phyloP scores from a whole-genome alignment of 2,888 invertebrate species.

The Cerceris rybyensis region DNA sequence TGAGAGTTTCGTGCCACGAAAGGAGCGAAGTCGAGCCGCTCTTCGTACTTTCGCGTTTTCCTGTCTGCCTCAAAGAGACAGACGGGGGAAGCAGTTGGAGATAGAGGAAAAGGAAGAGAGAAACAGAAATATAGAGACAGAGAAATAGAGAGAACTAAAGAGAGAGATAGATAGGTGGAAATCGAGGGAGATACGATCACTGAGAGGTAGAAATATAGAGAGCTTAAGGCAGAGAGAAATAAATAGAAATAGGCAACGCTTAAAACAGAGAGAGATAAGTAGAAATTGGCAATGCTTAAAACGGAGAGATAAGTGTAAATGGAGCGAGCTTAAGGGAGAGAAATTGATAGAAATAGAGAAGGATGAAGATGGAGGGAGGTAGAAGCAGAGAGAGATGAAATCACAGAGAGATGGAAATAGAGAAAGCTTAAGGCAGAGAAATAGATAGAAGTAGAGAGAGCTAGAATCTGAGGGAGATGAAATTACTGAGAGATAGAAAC shows the following conservation, averaged over 20 bases:
- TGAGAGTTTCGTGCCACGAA: constrained; percentile 49
- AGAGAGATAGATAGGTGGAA: neutral
- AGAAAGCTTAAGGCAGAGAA: neutral
- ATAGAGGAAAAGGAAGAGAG: neutral
- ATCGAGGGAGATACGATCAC: neutral
- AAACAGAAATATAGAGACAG: neutral
- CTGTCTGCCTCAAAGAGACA: constrained; percentile 45
- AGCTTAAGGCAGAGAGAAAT: neutral
- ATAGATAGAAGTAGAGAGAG: too few relatives aligned
- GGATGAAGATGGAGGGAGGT: neutral
- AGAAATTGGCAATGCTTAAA: too few relatives aligned
- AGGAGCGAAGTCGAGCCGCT: constrained; percentile 45
- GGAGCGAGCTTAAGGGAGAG: neutral
- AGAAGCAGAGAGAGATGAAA: neutral
- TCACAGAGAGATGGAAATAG: neutral
- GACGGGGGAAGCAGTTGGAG: neutral
- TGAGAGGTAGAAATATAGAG: neutral
- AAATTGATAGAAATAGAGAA: neutral
- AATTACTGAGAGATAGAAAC: neutral
- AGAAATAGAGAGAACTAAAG: neutral
- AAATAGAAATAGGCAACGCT: too few relatives aligned
- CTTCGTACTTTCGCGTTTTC: constrained; percentile 25
- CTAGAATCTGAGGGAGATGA: neutral
- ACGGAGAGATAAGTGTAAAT: neutral
- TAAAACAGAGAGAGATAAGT: too few relatives aligned